phyloP scores from a whole-genome alignment of 2,888 invertebrate genomes.

The Darwinula stevensoni region DNA sequence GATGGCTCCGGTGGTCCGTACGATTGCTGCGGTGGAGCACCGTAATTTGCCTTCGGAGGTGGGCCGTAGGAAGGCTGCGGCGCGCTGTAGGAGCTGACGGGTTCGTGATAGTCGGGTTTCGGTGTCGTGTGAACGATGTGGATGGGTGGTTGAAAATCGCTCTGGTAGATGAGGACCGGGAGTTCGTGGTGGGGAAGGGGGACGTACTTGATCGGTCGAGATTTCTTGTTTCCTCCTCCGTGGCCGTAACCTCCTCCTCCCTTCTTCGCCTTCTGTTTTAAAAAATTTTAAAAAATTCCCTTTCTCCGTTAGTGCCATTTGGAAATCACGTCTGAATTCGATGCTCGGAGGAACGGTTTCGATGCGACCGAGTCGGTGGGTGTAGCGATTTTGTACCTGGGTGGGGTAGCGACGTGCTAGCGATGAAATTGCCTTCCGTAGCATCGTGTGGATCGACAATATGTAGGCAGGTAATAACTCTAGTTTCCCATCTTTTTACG shows the following conservation, averaged over 20 bases:
- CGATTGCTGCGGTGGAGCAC: background rate
- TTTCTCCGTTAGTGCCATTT: no score
- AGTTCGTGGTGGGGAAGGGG: conserved; percentile 16
- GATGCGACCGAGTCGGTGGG: no score
- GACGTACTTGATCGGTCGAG: conserved; percentile 15
- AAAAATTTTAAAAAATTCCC: no score
- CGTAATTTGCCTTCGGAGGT: background rate
- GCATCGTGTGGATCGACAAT: no score
- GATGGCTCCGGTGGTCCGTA: conserved; percentile 4
- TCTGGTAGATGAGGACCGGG: conserved; percentile 15
- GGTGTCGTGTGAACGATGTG: conserved; percentile 14
- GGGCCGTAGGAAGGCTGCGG: conserved; percentile 4
- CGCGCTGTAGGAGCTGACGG: background rate
- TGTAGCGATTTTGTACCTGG: no score
- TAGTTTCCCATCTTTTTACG: no score
- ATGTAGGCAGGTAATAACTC: no score
- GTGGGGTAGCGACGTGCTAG: no score
- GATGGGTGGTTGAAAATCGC: conserved; percentile 14
- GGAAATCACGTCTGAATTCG: no score
- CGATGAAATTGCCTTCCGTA: no score
- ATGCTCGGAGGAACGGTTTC: no score
- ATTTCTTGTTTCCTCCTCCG: conserved; percentile 9
- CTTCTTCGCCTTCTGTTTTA: no score
- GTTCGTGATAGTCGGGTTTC: conserved; percentile 4
- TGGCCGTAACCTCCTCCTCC: conserved; percentile 8